Evolutionary conservation across 2,888 invertebrate genomes (phyloP), one percentile per base, ranked within the genome.

Genomic region (Leptogaster cylindrica): DNA sequence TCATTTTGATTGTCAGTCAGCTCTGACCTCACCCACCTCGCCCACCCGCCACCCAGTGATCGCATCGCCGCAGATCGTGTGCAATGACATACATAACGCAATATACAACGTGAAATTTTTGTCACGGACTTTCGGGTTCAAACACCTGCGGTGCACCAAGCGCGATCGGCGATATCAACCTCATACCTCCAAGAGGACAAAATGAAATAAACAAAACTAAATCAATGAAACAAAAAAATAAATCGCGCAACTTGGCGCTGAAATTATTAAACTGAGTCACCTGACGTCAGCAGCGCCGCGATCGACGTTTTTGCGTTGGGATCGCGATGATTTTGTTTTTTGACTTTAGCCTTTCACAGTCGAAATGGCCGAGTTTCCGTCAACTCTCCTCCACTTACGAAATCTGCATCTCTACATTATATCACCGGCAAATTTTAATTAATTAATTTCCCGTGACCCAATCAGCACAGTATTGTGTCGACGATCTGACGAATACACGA

Each of bases 71-170:
- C 28, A 23, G 27, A 27, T 27, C 27, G 7, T 27, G 58, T 41
- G 20, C 39, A 6, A 25, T 58, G 58, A 58, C 58, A 58, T 25
- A 58, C 58, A 58, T 58, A 58, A 58, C 58, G 58, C 58, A 58
- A 55, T 25, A 52, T 41, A 39, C 39, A 25, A 58, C 39, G 58
- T 41, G 58, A 51, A 65, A 65, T 51, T 50, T 65, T 65, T 65
- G 36, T 51, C 65, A 65, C 50, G 50, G 65, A 65, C 48, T 50
- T 39, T 39, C 48, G 65, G 36, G 65, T 65, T 65, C 65, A 65
- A 65, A 65, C 65, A 65, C 65, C 51, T 48, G 48, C 48, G 18
- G 27, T 48, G 48, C 48, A 65, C 33, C 65, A 36, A 65, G 39
- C 50, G 14, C 23, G 50, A 27, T 20, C 39, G 27, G 58, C 39